Evolutionary conservation across 2,888 invertebrate genomes (phyloP), one percentile per base, ranked within the genome.

Genomic region (Hartigia nigra): DNA sequence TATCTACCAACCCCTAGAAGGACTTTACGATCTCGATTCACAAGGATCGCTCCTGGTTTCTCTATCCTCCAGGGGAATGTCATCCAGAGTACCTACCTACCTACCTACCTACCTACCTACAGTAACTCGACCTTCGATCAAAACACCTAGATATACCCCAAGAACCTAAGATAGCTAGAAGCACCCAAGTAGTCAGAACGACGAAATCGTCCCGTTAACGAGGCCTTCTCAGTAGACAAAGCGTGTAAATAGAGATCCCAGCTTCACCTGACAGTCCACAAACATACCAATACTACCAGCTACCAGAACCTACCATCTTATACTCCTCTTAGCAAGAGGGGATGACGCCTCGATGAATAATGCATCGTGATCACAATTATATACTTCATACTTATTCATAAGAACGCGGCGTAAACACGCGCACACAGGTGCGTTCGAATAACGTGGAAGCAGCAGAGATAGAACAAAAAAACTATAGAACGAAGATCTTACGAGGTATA

Each of bases 351-450:
- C 78, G 81, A 88, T 88, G 89, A 90, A 90, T 89, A 87, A 90
- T 88, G 86, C 86, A 89, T 85, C 83, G 84, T 83, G 85, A 87
- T 87, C 84, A 81, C 84, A 85, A 87, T 88, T 87, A 84, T 82
- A 81, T 80, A 83, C 82, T 85, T 84, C 85, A 82, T 85, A 83
- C 83, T 82, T 87, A 84, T 84, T 84, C 86, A 85, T 85, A 84
- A 81, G 83, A 81, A 78, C 77, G 81, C 80, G 82, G 78, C 78
- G 84, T 84, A 84, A 85, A 80, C 77, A 81, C 76, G 36, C 76
- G 81, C 74, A 76, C 79, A 75, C 69, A 55, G 69, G 80, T 76
- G 69, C 76, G 74, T 34, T 32, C 72, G 72, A 31, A 14, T 55
- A 55, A 55, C 55, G 55, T 55, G 55, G 23, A 55, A 55, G 55